Conservation (phyloP, 2,797 vertebrate species). For the Sebastes baramenuke region DNA sequence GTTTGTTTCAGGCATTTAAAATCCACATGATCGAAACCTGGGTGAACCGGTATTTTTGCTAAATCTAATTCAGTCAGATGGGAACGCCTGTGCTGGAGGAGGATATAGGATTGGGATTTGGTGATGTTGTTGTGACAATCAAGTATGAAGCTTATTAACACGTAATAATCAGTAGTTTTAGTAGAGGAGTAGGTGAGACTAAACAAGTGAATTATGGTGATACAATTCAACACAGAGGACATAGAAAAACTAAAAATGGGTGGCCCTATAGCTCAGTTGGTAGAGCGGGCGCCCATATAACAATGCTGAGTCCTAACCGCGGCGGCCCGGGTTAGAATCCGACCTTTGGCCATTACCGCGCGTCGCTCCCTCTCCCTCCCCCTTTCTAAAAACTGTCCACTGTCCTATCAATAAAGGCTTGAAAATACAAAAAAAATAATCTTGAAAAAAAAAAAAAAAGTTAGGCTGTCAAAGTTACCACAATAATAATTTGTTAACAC, state of each 20-base stretch:
- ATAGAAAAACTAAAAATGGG: background rate
- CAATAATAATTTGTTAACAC: no score
- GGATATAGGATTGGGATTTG: background rate
- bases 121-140: background rate
- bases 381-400: no score
- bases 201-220: background rate
- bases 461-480: no score
- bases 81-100: background rate
- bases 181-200: background rate
- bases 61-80: background rate
- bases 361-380: no score
- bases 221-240: background rate
- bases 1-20: slow-evolving; percentile 1
- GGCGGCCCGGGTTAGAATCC: no score
- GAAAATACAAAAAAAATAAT: no score
- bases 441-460: background rate
- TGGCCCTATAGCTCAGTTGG: no score
- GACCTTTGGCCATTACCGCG: no score
- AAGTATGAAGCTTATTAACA: background rate
- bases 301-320: no score
- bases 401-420: no score
- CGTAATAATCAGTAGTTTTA: background rate
- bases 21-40: slow-evolving; percentile 32
- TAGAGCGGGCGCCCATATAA: no score
- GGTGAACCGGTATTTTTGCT: slow-evolving; percentile 13